Evolutionary conservation across 2,113 vertebrate genomes (phyloP), one percentile per base, ranked within the genome.

Genomic region (Anthoscopus minutus): DNA sequence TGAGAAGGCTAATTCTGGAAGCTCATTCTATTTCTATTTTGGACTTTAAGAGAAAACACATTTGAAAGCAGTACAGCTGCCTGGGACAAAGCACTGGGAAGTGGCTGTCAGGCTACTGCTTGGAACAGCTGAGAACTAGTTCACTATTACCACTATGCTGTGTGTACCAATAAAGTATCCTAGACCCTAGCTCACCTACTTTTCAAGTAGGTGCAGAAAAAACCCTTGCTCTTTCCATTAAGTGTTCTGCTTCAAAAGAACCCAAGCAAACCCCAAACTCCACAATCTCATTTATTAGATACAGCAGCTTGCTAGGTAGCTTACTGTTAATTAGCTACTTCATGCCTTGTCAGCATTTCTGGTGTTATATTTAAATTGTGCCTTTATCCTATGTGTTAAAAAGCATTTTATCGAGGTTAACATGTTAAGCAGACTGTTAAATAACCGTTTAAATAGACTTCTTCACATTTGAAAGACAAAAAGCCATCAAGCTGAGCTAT

Each of bases 21-120:
- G 48, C 77, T 88, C 80, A 74, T 96, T 94, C 88, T 76, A 95
- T 84, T 94, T 90, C 96, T 94, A 78, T 96, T 95, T 90, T 94
- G 80, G 86, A 93, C 60, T 88, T 74, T 13, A 71, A 81, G 65
- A 88, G 64, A 94, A 93, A 94, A 93, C 61, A 92, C 27, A 71
- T 93, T 71, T 92, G 85, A 86, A 93, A 94, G 77, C 72, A 77
- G 50, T 38, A 62, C 86, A 91, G 92, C 86, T 94, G 94, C 72
- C 73, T 92, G 45, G 64, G 90, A 82, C 50, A 86, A 85, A 90
- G 83, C 73, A 72, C 44, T 82, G 82, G 31, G 51, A 92, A 79
- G 62, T 21, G 37, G 79, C 37, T 78, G 22, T 44, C 84, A 65
- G 56, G 77, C 53, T 62, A 58, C 38, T 2, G 6, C 62, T 88